These are phyloP conservation scores for Terebella lapidaria DNA, from an alignment of 2,888 invertebrate genomes.

Conservation along the genomic window DNA sequence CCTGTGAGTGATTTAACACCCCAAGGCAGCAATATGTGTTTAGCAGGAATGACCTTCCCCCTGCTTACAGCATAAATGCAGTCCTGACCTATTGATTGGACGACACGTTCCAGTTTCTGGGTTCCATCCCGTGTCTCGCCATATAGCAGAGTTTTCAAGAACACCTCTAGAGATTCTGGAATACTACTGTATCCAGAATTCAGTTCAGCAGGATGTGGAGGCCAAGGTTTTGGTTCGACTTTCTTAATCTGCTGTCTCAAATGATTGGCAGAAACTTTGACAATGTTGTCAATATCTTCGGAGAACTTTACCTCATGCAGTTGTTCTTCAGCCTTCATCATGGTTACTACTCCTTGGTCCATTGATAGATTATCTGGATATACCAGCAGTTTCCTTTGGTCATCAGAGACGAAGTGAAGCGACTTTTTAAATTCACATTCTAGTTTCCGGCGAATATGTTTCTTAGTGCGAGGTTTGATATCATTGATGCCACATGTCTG, in stretches of 20 bases:
- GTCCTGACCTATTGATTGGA: slow-evolving; percentile 7
- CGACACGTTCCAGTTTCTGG: background rate
- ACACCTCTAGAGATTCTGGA: background rate
- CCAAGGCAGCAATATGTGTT: slow-evolving; percentile 2
- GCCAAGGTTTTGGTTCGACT: background rate
- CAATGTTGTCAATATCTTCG: background rate
- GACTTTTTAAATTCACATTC: background rate
- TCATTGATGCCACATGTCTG: background rate
- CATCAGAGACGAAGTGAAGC: background rate
- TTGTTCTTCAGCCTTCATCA: background rate
- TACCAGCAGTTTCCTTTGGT: slow-evolving; percentile 5
- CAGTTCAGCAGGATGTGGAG: background rate
- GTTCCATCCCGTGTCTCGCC: background rate
- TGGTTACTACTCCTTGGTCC: background rate
- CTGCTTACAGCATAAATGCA: slow-evolving; percentile 3
- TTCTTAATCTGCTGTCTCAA: background rate
- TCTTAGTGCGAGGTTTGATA: slow-evolving; percentile 11
- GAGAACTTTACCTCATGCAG: background rate
- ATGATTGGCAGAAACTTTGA: background rate
- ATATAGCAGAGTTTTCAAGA: background rate
- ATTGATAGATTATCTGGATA: background rate
- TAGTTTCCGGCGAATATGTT: slow-evolving; percentile 10
- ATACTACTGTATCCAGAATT: background rate
- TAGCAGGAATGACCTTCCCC: background rate
- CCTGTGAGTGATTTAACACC: slow-evolving; percentile 9